These are phyloP conservation scores for Sialis lutaria DNA, from an alignment of 2,888 invertebrate species.

Conservation along the genomic window DNA sequence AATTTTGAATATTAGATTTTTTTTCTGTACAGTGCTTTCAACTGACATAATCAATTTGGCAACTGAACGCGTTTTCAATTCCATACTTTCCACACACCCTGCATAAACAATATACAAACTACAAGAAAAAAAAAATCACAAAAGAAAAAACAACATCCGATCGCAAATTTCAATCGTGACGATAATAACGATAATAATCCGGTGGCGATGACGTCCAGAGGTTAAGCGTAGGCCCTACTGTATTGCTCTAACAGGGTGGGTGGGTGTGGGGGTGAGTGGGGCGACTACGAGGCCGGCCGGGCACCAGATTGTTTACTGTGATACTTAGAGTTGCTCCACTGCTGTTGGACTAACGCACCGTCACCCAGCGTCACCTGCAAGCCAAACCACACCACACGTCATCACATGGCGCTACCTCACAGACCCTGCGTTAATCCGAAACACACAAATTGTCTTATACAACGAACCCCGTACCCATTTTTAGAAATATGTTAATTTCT, in stretches of 20 bases:
- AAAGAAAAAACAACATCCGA: background rate
- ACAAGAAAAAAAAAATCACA: background rate
- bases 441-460: too few species aligned
- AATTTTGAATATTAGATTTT: too few species aligned
- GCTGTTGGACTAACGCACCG: slow-evolving; percentile 12
- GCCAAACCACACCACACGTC: slow-evolving; percentile 7
- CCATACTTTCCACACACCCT: background rate
- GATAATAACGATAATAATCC: background rate
- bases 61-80: too few species aligned
- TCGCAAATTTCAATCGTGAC: background rate
- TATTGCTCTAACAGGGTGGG: background rate
- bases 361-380: slow-evolving; percentile 7
- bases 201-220: too few species aligned
- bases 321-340: slow-evolving; percentile 24
- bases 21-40: too few species aligned
- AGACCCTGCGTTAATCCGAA: too few species aligned
- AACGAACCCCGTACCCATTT: too few species aligned
- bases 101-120: background rate
- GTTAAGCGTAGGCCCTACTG: too few species aligned
- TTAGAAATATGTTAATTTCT: too few species aligned
- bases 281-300: slow-evolving; percentile 4
- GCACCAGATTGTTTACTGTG: slow-evolving; percentile 20
- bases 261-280: slow-evolving; percentile 2
- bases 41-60: too few species aligned
- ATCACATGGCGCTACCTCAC: too few species aligned